phyloP scores from a whole-genome alignment of 2,113 vertebrate species.

The Pontoporia blainvillei region DNA sequence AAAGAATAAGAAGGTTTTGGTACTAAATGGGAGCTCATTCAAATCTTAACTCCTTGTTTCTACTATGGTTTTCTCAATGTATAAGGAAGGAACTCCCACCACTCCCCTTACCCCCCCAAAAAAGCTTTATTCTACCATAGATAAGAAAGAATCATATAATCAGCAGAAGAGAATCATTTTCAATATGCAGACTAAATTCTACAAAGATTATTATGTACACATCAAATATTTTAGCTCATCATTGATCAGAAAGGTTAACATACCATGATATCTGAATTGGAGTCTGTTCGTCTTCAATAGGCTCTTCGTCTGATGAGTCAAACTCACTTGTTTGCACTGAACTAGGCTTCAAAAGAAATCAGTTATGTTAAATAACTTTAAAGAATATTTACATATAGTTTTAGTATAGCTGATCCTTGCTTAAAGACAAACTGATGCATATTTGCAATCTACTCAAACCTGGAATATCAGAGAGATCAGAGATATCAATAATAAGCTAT shows the following conservation, averaged over 20 bases:
- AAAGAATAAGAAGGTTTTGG: conserved; percentile 16
- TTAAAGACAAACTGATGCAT: neutral
- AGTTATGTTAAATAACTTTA: conserved; percentile 23
- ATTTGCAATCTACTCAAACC: neutral
- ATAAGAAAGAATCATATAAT: neutral
- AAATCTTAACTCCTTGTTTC: neutral
- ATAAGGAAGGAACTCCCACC: neutral
- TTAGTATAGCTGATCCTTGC: neutral
- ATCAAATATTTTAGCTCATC: neutral
- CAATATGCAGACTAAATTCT: neutral
- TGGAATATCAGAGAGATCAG: neutral
- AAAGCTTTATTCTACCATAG: neutral
- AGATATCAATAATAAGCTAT: neutral
- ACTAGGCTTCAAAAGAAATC: conserved; percentile 55
- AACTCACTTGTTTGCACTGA: conserved; percentile 81
- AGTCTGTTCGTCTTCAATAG: conserved; percentile 79
- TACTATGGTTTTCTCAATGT: neutral
- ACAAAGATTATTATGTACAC: neutral
- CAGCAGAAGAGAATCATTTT: neutral
- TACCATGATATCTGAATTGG: conserved; percentile 90
- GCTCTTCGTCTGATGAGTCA: conserved; percentile 91
- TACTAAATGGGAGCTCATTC: neutral
- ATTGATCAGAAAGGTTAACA: conserved; percentile 32
- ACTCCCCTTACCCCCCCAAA: neutral
- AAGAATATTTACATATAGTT: neutral